Evolutionary conservation across 2,797 vertebrate species (phyloP), one percentile per base, ranked within the genome.

Genomic region (Acrossocheilus wenchowensis): DNA sequence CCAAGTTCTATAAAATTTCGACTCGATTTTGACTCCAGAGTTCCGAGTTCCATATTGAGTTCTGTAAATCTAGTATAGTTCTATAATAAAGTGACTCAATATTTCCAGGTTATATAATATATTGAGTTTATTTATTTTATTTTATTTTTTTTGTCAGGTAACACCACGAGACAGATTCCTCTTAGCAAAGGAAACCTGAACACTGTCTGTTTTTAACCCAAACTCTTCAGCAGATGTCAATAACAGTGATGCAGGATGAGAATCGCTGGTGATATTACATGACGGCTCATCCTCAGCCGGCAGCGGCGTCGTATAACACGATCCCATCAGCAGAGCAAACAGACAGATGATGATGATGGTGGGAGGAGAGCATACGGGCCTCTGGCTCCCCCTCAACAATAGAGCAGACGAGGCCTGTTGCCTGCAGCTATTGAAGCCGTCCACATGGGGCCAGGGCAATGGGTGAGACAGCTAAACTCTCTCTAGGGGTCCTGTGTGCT

Each of bases 381-480:
- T 0, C 8, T 94, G 94, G 92, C 94, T 94, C 93, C 93, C 91
- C 87, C 23, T 62, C 91, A 93, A 95, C 95, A 96, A 95, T 94
- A 85, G 93, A 91, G 92, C 93, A 95, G 95, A 96, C 94, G 90
- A 87, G 92, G 90, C 93, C 93, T 94, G 90, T 48, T 82, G 92
- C 92, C 90, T 69, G 88, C 83, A 87, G 93, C 94, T 93, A 93
- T 95, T 96, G 94, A 95, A 78, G 11, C 80, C 79, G 88, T 87
- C 94, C 92, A 86, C 94, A 95, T 94, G 94, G 93, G 94, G 94
- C 92, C 93, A 62, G 88, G 92, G 93, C 93, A 93, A 94, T 93
- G 93, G 93, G 93, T 93, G 91, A 93, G 93, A 93, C 92, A 93
- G 93, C 91, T 93, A 90, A 92, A 87, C 88, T 93, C 93, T 91